Base-by-base conservation (phyloP, 1,140 invertebrate genomes). In the Muscidifurax raptorellus region DNA sequence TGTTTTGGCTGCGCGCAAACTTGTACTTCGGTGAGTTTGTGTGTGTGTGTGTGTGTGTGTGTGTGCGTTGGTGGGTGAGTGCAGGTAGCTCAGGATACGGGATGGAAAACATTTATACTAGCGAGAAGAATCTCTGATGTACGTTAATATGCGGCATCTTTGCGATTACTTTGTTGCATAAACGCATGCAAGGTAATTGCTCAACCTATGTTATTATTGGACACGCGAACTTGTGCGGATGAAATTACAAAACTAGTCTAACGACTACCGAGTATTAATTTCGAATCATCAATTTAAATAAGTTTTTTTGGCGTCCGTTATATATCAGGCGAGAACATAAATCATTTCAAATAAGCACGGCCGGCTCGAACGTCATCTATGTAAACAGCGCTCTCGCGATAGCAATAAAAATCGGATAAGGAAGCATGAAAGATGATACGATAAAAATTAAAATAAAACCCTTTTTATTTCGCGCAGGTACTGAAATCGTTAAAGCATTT, bases 361-460 rank as follows among this genome's bases (percentile, higher is more conserved):
- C 52, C 52, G 22, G n/a, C 22, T 59, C 52, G 5, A 59, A 59
- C 52, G 6, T n/a, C 52, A n/a, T 40, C 36, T 22, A 59, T 52
- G 18, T 59, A 59, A 59, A 59, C 52, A 59, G 22, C 22, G n/a
- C 52, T 59, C 52, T 22, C 22, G 52, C 52, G 52, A 59, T 59
- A 59, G 71, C 27, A 75, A 82, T 64, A 64, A 59, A 44, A 32
- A 76, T 74, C 30, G 40, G 36, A 82, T 64, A 40, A 75, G 28
- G 64, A 77, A 66, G 47, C 40, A 47, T 52, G 72, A 85, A 81
- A 85, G 83, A 85, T 85, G 78, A 75, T 85, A 85, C 40, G 79
- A 85, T 85, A 81, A 81, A 47, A 85, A 81, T 84, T 77, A 81
- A 77, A 28, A 69, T 52, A 52, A 72, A 66, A 64, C 52, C 52